Conservation (phyloP, 2,888 invertebrate genomes). For the Agrotis puta region DNA sequence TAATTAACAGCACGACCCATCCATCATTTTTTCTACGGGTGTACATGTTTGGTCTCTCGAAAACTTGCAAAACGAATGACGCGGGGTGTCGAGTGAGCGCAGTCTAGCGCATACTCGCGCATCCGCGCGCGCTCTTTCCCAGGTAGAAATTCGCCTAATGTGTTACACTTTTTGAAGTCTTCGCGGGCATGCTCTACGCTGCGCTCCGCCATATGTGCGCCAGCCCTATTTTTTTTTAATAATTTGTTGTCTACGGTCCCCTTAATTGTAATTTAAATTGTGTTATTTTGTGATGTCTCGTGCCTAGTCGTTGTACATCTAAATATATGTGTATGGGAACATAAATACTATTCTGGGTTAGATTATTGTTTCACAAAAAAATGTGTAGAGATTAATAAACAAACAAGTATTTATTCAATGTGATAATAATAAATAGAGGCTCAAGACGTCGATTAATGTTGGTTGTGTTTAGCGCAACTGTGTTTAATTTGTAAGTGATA, state of each 20-base stretch:
- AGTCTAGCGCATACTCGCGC: too few relatives aligned
- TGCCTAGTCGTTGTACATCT: conserved; percentile 26
- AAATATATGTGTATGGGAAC: conserved; percentile 11
- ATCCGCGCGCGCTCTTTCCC: too few relatives aligned
- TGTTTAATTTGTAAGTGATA: background rate
- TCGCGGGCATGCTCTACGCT: too few relatives aligned
- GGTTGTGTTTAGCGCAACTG: conserved; percentile 43
- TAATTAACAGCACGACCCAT: too few relatives aligned
- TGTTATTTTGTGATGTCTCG: conserved; percentile 36
- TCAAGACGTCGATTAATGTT: conserved; percentile 14
- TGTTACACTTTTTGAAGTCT: too few relatives aligned
- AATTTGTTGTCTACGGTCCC: background rate
- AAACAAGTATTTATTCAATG: conserved; percentile 48
- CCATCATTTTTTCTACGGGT: too few relatives aligned
- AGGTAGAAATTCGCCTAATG: too few relatives aligned
- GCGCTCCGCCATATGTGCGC: too few relatives aligned
- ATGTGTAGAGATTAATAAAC: conserved; percentile 12
- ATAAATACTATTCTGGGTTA: background rate
- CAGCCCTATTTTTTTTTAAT: background rate
- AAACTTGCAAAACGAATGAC: too few relatives aligned
- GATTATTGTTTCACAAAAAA: conserved; percentile 1
- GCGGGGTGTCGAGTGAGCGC: too few relatives aligned
- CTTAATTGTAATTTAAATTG: background rate
- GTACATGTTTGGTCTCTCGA: too few relatives aligned
- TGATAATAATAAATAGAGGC: conserved; percentile 48